Base-by-base conservation (phyloP, 2,888 invertebrate genomes). In the Allacma fusca region DNA sequence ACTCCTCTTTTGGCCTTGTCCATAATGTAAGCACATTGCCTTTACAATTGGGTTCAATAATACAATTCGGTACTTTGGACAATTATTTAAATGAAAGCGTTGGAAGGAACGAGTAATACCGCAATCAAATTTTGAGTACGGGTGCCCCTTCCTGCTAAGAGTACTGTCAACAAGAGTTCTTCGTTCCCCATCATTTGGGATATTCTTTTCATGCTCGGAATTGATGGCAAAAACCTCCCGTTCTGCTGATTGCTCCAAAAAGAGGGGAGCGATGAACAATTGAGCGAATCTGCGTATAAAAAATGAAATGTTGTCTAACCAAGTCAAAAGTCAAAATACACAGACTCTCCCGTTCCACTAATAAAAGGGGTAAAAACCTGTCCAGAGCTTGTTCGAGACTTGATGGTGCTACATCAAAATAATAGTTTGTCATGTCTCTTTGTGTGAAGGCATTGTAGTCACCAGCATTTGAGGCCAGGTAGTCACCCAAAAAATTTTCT, bases 281-380 rank as follows among this genome's bases (percentile, higher is more conserved):
- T 98, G 97, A 0, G 96, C 91, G 89, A 99, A 98, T 82, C 97
- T 94, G n/a, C n/a, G n/a, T n/a, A n/a, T n/a, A n/a, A n/a, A 86
- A 12, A 76, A 67, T 68, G 5, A 50, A 24, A 40, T 40, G n/a
- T n/a, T n/a, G n/a, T n/a, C n/a, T n/a, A n/a, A n/a, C n/a, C n/a
- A n/a, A n/a, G n/a, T n/a, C n/a, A n/a, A n/a, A n/a, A n/a, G n/a
- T n/a, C n/a, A n/a, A n/a, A n/a, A n/a, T n/a, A n/a, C n/a, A n/a
- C n/a, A n/a, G n/a, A n/a, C n/a, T n/a, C n/a, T n/a, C n/a, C n/a
- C n/a, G n/a, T n/a, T n/a, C n/a, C n/a, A n/a, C n/a, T n/a, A n/a
- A n/a, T n/a, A n/a, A n/a, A n/a, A n/a, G n/a, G n/a, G n/a, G n/a
- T n/a, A n/a, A 23, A 62, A 16, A 93, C 93, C 93, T 91, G 87